Conservation (phyloP, 2,888 invertebrate species). For the Abrostola tripartita region DNA sequence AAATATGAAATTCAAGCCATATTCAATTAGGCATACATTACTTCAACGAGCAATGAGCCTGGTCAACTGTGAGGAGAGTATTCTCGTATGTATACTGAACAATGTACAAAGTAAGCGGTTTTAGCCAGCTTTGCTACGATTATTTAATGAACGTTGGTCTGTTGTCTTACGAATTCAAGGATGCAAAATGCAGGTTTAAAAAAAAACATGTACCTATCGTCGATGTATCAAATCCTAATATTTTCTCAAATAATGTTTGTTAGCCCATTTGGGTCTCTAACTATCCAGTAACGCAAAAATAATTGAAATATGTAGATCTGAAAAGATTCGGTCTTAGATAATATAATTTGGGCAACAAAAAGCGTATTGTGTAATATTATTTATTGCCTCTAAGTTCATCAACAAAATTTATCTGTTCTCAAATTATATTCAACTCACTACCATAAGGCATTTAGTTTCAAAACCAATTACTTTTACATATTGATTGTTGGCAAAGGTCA, state of each 20-base stretch:
- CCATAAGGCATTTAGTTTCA: neutral
- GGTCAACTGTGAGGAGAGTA: constrained; percentile 52
- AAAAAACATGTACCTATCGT: no score
- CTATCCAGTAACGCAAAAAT: no score
- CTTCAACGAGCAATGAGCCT: constrained; percentile 69
- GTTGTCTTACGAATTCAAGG: neutral
- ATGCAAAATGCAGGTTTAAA: no score
- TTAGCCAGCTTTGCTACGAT: neutral
- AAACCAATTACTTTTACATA: constrained; percentile 6
- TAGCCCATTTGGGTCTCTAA: no score
- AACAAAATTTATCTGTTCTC: no score
- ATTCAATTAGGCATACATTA: constrained; percentile 75
- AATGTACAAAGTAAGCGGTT: constrained; percentile 7
- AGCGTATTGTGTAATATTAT: no score
- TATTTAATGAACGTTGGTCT: neutral
- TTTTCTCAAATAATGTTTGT: no score
- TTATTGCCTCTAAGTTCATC: no score
- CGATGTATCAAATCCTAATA: no score
- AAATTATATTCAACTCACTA: neutral
- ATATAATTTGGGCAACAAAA: no score
- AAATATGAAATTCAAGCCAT: constrained; percentile 79
- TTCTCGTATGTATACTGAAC: constrained; percentile 9
- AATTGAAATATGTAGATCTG: no score
- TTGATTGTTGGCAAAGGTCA: constrained; percentile 18
- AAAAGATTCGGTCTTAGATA: no score